Conservation (phyloP, 1,140 invertebrate genomes). For the Microplitis mediator region DNA sequence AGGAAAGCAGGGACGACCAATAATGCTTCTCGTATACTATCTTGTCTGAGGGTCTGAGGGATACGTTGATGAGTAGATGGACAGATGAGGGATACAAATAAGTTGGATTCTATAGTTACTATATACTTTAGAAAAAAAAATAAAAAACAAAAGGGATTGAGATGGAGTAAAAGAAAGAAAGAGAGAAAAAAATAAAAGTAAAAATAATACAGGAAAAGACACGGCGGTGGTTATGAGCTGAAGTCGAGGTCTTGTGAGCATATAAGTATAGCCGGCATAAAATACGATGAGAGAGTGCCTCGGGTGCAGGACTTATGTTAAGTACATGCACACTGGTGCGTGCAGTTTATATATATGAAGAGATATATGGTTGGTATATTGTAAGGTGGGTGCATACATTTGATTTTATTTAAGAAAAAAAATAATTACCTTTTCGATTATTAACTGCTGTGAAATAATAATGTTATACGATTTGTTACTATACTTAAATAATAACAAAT, state of each 20-base stretch:
- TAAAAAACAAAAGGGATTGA: constrained; percentile 5
- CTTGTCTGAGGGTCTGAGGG: not conserved
- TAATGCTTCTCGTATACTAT: constrained; percentile 12
- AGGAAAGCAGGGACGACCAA: not conserved
- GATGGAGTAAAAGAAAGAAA: constrained; percentile 6
- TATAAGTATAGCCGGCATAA: constrained; percentile 44
- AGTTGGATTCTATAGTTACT: not conserved
- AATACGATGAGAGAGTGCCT: constrained; percentile 57
- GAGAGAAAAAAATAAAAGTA: constrained; percentile 1
- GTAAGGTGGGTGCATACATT: not conserved
- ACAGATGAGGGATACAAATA: constrained; percentile 19
- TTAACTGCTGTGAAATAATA: too few relatives aligned
- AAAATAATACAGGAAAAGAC: not conserved
- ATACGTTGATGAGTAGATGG: constrained; percentile 9
- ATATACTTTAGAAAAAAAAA: not conserved
- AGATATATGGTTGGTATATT: not conserved
- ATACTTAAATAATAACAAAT: not conserved
- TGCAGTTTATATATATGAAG: not conserved
- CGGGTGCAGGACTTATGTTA: constrained; percentile 56
- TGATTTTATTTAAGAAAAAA: not conserved
- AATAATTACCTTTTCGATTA: not conserved
- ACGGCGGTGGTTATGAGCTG: constrained; percentile 36
- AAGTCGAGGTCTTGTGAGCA: constrained; percentile 24
- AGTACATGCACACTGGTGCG: constrained; percentile 44
- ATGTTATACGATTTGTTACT: too few relatives aligned